These are phyloP conservation scores for Cryptops parisi DNA, from an alignment of 2,888 invertebrate genomes.

Conservation along the genomic window DNA sequence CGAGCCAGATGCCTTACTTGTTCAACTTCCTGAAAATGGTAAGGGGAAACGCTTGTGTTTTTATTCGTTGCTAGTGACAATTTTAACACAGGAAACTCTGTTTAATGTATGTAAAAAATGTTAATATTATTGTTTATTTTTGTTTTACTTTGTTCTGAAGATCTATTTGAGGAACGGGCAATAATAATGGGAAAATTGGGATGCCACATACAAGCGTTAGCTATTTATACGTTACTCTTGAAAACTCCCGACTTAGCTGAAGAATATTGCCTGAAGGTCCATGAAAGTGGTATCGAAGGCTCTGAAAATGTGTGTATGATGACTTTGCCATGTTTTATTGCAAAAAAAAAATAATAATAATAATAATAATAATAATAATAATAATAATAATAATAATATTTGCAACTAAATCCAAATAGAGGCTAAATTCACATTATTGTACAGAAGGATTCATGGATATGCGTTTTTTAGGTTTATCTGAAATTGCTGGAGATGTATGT, in stretches of 20 bases:
- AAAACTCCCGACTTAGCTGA: constrained; percentile 68
- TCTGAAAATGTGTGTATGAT: constrained; percentile 26
- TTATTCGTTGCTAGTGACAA: not conserved
- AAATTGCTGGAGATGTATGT: constrained; percentile 45
- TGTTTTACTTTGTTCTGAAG: constrained; percentile 34
- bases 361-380: not conserved
- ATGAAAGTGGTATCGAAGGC: constrained; percentile 20
- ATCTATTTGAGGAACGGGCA: constrained; percentile 80
- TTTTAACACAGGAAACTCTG: no score
- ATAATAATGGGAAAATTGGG: constrained; percentile 83
- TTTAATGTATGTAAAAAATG: no score
- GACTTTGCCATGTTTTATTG: not conserved
- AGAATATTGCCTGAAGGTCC: constrained; percentile 52
- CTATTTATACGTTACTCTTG: constrained; percentile 78
- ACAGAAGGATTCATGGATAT: no score
- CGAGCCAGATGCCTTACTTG: constrained; percentile 68
- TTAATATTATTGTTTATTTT: no score
- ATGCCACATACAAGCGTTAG: constrained; percentile 79
- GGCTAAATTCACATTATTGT: not conserved
- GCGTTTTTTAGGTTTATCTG: constrained; percentile 41
- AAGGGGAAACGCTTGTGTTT: constrained; percentile 22
- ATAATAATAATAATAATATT: not conserved
- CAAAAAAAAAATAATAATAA: not conserved
- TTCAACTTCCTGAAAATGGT: constrained; percentile 71
- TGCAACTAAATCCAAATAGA: not conserved